phyloP scores from a whole-genome alignment of 30 jellyfish, hydroid and myxozoan genomes.

The Aurelia aurita region DNA sequence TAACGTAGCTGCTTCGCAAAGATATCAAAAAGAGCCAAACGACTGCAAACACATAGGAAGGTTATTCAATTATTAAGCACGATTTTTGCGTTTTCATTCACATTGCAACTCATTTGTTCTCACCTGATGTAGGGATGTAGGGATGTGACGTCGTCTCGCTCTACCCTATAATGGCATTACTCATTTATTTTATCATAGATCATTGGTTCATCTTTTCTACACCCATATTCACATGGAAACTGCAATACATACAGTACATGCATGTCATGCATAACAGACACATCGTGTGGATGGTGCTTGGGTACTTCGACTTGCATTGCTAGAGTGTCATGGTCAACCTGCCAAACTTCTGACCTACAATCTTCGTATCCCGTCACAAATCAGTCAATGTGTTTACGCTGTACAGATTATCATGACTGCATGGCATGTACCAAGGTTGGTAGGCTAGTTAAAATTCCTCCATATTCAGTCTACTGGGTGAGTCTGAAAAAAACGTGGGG shows the following conservation, averaged over 20 bases:
- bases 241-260: slow-evolving; percentile 77
- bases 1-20: too few relatives aligned
- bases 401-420: slow-evolving; percentile 74
- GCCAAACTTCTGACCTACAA: slow-evolving; percentile 14
- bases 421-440: slow-evolving; percentile 73
- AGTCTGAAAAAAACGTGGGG: too few relatives aligned
- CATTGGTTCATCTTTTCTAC: slow-evolving; percentile 50
- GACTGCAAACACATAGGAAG: too few relatives aligned
- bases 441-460: too few relatives aligned
- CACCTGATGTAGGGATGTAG: too few relatives aligned
- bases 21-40: too few relatives aligned
- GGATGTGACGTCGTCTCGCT: too few relatives aligned
- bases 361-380: slow-evolving; percentile 22
- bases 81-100: too few relatives aligned
- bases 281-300: slow-evolving; percentile 95
- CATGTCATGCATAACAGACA: slow-evolving; percentile 80
- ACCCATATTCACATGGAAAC: slow-evolving; percentile 62
- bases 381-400: slow-evolving; percentile 52
- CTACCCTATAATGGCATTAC: too few relatives aligned
- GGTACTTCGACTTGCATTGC: slow-evolving; percentile 48
- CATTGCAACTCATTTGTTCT: too few relatives aligned
- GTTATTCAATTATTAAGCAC: too few relatives aligned
- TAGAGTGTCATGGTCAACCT: slow-evolving; percentile 60
- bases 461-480: too few relatives aligned
- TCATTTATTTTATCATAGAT: slow-evolving; percentile 11